Percentiles rank a stretch among this genome's conserved stretches.
Evolutionary conservation across 2,113 vertebrate species (phyloP).

Genomic region (Sylvietta virens): DNA sequence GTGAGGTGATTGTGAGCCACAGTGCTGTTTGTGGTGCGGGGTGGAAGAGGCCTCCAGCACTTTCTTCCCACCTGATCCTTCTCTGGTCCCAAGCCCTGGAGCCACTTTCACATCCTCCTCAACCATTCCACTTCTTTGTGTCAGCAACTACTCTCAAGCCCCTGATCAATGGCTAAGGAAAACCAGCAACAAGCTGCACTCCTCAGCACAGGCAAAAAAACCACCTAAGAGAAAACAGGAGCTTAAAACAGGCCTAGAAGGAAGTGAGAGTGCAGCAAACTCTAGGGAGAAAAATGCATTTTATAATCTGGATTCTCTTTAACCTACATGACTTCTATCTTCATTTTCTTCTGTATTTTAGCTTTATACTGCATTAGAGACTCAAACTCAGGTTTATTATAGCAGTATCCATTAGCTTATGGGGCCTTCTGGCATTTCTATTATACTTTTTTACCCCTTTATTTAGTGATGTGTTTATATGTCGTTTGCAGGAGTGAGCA

Average conservation of each 20-base stretch:
- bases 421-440: conserved; percentile 15
- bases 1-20: accelerated
- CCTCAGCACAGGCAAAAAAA: background rate
- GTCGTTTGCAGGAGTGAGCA: conserved; percentile 7
- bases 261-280: background rate
- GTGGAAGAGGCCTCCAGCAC: background rate
- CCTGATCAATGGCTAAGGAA: background rate
- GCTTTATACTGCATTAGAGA: background rate
- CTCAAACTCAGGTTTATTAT: background rate
- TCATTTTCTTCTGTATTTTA: background rate
- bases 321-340: background rate
- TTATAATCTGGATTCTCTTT: background rate
- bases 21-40: background rate
- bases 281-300: background rate
- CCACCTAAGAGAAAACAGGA: background rate
- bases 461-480: background rate
- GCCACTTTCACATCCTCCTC: background rate
- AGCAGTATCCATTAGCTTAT: conserved; percentile 18
- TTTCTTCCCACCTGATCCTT: background rate
- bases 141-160: background rate
- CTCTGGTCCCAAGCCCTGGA: background rate
- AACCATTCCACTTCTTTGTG: background rate
- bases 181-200: background rate
- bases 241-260: background rate
- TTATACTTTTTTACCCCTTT: background rate